Conservation (phyloP, 2,888 invertebrate species). For the Drosophila helvetica region DNA sequence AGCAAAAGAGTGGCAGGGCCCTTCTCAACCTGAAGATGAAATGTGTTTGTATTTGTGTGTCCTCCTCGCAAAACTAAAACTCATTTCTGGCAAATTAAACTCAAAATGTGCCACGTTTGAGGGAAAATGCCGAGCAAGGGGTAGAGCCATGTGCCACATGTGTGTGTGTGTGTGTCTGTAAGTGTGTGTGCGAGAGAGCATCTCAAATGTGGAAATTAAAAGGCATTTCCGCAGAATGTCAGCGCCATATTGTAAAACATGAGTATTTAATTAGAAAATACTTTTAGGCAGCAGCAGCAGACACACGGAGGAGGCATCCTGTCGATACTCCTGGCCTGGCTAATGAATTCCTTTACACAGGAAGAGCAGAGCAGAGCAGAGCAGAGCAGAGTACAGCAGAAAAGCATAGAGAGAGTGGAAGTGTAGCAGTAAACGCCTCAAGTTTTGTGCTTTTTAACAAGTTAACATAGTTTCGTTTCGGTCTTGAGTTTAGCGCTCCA, state of each 20-base stretch:
- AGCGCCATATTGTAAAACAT: constrained; percentile 81
- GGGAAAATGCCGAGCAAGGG: neutral
- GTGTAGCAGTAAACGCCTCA: constrained; percentile 34
- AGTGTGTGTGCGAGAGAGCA: constrained; percentile 44
- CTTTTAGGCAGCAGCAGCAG: constrained; percentile 50
- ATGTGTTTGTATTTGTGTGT: constrained; percentile 50
- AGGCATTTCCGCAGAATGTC: constrained; percentile 80
- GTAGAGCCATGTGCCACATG: neutral
- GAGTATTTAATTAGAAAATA: constrained; percentile 81
- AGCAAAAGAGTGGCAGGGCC: constrained; percentile 55
- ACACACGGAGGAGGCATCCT: constrained; percentile 11
- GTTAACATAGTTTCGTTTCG: constrained; percentile 71
- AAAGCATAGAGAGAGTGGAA: neutral
- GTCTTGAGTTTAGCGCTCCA: constrained; percentile 22
- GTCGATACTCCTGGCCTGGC: constrained; percentile 54
- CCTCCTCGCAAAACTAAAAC: constrained; percentile 72
- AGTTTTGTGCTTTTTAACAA: constrained; percentile 71
- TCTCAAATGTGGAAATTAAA: constrained; percentile 78
- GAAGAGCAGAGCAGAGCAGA: neutral
- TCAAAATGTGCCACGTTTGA: constrained; percentile 64
- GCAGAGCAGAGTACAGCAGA: too few species aligned
- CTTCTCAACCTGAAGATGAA: constrained; percentile 61
- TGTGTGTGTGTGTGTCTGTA: constrained; percentile 35
- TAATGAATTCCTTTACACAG: constrained; percentile 66
- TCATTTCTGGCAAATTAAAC: constrained; percentile 80